Percentiles rank a stretch among this genome's conserved stretches.
phyloP scores from a whole-genome alignment of 2,113 vertebrate genomes.

The Syrrhaptes paradoxus region DNA sequence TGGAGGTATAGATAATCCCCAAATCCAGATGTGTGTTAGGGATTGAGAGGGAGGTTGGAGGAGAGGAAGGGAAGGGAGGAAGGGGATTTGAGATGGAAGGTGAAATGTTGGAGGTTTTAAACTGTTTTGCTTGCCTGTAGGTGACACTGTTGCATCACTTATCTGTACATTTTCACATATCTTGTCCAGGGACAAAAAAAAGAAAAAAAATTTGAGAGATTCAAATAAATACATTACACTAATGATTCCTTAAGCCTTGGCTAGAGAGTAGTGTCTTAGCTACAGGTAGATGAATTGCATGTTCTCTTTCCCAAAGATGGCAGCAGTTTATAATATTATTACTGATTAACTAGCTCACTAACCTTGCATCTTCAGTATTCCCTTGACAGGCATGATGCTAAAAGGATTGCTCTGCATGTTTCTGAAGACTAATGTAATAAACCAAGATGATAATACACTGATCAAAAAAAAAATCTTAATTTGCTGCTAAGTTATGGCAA shows the following conservation, averaged over 20 bases:
- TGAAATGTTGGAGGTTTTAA: background rate
- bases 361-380: background rate
- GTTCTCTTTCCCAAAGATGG: background rate
- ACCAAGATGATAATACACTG: background rate
- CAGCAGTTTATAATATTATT: slow-evolving; percentile 9
- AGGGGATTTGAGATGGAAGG: background rate
- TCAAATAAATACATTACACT: background rate
- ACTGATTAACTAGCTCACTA: slow-evolving; percentile 21
- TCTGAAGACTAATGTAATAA: slow-evolving; percentile 36
- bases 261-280: background rate
- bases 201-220: slow-evolving; percentile 9
- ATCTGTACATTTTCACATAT: slow-evolving; percentile 37
- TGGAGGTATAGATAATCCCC: slow-evolving; percentile 11
- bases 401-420: slow-evolving; percentile 24
- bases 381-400: slow-evolving; percentile 7
- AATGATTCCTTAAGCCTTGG: background rate
- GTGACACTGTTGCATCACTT: slow-evolving; percentile 79
- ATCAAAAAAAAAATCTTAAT: background rate
- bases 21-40: background rate
- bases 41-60: background rate
- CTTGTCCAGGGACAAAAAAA: slow-evolving; percentile 70
- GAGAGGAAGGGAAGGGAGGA: background rate
- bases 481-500: background rate
- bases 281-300: background rate
- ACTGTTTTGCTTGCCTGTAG: slow-evolving; percentile 72